Evolutionary conservation across 2,888 invertebrate species (phyloP), one percentile per base, ranked within the genome.

Genomic region (Oscheius myriophilus): DNA sequence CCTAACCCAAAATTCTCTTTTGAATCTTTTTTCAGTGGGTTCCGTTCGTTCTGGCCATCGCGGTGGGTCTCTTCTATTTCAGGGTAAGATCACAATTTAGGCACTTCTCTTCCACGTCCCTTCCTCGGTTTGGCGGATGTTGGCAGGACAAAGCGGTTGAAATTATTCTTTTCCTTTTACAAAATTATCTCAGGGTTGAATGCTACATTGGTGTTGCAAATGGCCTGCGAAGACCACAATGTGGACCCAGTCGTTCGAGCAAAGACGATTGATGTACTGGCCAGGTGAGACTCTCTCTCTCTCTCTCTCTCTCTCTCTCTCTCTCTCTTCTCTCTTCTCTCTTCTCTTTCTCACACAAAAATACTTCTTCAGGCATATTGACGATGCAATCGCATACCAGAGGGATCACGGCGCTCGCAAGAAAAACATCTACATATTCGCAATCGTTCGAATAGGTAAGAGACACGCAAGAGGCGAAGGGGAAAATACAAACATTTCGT

Each of bases 191-290:
- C 65, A 89, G 86, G 87, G n/a, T 73, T 89, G 72, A 89, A 89
- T 81, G 87, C 89, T 11, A 79, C 81, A 23, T 73, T 85, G 1
- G 84, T 87, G 6, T 78, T 87, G 12, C 85, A 86, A 72, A 71
- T 87, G 67, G 87, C 87, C 18, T 82, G 82, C 46, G 82, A 84
- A 51, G 86, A 86, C 16, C 78, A 79, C 53, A 89, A 89, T 78
- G 87, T 88, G 57, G 87, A 88, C 72, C 89, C 89, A 51, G 87
- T 88, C 52, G 86, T 86, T 42, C 82, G 89, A 14, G 85, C 87
- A 59, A 87, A 87, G 71, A 89, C 88, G 42, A 88, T 89, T 42
- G 88, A 88, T 75, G 87, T 89, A 57, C 86, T 88, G 26, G 87
- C 88, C 11, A 49, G 45, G 45, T 43, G 4, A 41, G 59, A 49